Base-by-base conservation (phyloP, 1,140 invertebrate species). In the Batillaria attramentaria region DNA sequence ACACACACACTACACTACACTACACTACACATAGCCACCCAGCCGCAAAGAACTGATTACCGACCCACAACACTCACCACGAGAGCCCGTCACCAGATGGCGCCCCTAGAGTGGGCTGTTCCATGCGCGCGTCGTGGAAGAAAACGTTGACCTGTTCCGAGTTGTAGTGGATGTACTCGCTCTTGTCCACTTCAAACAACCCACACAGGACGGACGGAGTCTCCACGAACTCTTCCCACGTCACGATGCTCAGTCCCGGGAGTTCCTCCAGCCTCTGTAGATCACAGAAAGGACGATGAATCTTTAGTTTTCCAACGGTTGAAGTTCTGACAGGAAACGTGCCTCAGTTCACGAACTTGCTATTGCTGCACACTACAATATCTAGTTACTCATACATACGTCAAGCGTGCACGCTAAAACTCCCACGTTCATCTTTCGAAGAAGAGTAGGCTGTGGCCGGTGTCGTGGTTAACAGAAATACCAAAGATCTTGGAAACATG, bases 161-260 rank as follows among this genome's bases (percentile, higher is more conserved):
- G 54, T 80, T 68, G 54, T 70, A 80, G 46, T 76, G 73, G 18
- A 77, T 77, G 66, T 77, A 57, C 24, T 80, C 68, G 5, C 42
- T 20, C 20, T 68, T 39, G 66, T 77, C 73, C n/a, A 43, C 10
- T 43, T 43, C 24, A 46, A 77, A 80, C 43, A 80, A 41, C 18
- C 68, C 69, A 41, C 66, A 33, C 42, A 80, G 68, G 10, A 70
- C 37, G 20, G 66, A 76, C 2, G 79, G 79, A 20, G 37, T 66
- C 16, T 76, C 74, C 46, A 77, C 24, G 42, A 80, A 80, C 50
- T 80, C 79, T 20, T 80, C 73, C 79, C 79, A 80, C 31, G 79
- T 80, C 16, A 80, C 69, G 33, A 80, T 60, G 66, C 73, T 80
- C 35, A 80, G 39, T 5, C 66, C 79, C 8, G 78, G 78, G 10